phyloP scores from a whole-genome alignment of 1,140 invertebrate species.

The Pseudomyrmex gracilis region DNA sequence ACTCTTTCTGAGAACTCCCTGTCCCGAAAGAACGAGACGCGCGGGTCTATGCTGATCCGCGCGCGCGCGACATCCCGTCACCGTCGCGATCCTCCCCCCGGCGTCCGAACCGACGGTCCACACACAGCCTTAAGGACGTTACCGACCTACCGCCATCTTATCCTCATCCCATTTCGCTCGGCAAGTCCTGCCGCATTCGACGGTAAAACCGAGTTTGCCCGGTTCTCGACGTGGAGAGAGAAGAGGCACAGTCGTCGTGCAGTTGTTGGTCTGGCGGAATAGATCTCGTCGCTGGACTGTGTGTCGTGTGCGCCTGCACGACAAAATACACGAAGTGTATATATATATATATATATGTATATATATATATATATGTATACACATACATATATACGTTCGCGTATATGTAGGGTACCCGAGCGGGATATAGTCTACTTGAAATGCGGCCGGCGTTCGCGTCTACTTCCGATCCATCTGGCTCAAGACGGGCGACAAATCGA shows the following conservation, averaged over 20 bases:
- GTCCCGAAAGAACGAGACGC: slow-evolving; percentile 16
- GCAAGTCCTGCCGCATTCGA: slow-evolving; percentile 32
- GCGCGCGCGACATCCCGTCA: slow-evolving; percentile 27
- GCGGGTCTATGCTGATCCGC: slow-evolving; percentile 45
- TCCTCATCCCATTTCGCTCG: slow-evolving; percentile 52
- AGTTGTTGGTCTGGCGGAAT: slow-evolving; percentile 64
- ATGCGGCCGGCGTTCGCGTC: slow-evolving; percentile 79
- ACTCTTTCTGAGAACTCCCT: background rate
- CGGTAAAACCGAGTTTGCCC: slow-evolving; percentile 50
- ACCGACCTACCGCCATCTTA: slow-evolving; percentile 37
- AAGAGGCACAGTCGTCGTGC: slow-evolving; percentile 38
- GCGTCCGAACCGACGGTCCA: background rate
- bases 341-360: background rate
- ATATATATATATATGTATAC: background rate
- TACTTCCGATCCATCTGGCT: slow-evolving; percentile 82
- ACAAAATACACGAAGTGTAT: slow-evolving; percentile 61
- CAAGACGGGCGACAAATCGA: slow-evolving; percentile 81
- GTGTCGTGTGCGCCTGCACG: slow-evolving; percentile 33
- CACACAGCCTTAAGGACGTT: slow-evolving; percentile 45
- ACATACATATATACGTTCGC: background rate
- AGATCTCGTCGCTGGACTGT: slow-evolving; percentile 13
- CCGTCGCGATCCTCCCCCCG: slow-evolving; percentile 2
- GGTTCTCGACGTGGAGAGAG: slow-evolving; percentile 38
- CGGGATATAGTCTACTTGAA: slow-evolving; percentile 74
- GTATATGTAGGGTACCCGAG: background rate